Base-by-base conservation (phyloP, 2,797 vertebrate species). In the Crenuchus spilurus region DNA sequence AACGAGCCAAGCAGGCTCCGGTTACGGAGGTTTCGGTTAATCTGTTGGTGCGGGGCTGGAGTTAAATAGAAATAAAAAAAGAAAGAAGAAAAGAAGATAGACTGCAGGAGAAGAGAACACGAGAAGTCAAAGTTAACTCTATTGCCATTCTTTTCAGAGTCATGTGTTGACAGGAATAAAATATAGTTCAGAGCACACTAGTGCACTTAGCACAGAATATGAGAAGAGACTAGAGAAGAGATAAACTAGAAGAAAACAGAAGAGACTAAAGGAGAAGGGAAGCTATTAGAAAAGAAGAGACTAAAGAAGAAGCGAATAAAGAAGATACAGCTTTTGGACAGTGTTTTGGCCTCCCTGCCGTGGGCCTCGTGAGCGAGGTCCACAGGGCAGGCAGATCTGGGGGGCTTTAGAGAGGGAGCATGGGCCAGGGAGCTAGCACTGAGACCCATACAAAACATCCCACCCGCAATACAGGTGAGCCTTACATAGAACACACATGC, bases 401-500 rank as follows among this genome's bases (percentile, higher is more conserved):
- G 85, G 80, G 79, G 61, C 48, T 33, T 55, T 24, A 82, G 76
- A 79, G 72, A 70, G 20, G 42, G 86, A 92, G 84, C 84, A 93
- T 93, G 92, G 92, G 92, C 87, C 89, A 91, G 31, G 86, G 67
- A 84, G 84, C 78, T 70, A 91, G 90, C 77, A 76, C 82, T 71
- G 87, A 89, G 74, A 82, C 85, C 70, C 84, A 86, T 83, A 78
- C 82, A 82, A 87, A 85, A 76, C 89, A 88, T 87, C 85, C 81
- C 57, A 77, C 44, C 76, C 82, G 73, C 80, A 78, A 76, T 82
- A 81, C 77, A 37, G 92, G 92, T 93, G 85, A 89, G 91, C 88
- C 61, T 0, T 35, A 13, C 22, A 2, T 3, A 9, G 18, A 65
- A 68, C 55, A 14, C 6, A 24, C 67, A 70, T 24, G 2, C 35